Conservation (phyloP, 2,113 vertebrate genomes). For the Hypomesus transpacificus region DNA sequence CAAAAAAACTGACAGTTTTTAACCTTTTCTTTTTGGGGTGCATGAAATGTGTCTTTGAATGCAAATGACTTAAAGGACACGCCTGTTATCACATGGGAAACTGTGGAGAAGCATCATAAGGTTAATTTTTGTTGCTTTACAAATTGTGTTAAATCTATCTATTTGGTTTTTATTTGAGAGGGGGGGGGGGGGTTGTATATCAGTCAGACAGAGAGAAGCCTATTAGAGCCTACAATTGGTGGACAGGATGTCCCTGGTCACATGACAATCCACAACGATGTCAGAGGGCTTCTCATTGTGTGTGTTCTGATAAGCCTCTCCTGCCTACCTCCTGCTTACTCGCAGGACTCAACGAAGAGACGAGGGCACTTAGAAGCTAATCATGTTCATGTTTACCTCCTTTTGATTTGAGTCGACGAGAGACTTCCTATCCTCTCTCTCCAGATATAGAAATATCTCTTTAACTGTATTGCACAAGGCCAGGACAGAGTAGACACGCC, state of each 20-base stretch:
- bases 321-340: not conserved
- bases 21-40: slow-evolving; percentile 55
- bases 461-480: too few relatives aligned
- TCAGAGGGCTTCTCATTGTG: slow-evolving; percentile 8
- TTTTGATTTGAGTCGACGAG: too few relatives aligned
- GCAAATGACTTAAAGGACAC: slow-evolving; percentile 64
- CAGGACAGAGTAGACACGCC: too few relatives aligned
- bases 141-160: not conserved
- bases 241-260: not conserved
- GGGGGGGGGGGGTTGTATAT: not conserved
- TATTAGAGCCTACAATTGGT: not conserved
- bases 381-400: not conserved
- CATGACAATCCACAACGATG: not conserved
- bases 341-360: slow-evolving; percentile 9
- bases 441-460: too few relatives aligned
- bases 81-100: slow-evolving; percentile 57
- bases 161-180: not conserved
- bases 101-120: slow-evolving; percentile 54
- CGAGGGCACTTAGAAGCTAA: slow-evolving; percentile 2
- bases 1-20: slow-evolving; percentile 16
- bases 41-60: slow-evolving; percentile 75
- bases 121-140: slow-evolving; percentile 28
- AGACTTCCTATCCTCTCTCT: too few relatives aligned
- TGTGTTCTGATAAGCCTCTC: not conserved
- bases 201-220: not conserved